Base-by-base conservation (phyloP, 2,113 vertebrate genomes). In the Steatornis caripensis region DNA sequence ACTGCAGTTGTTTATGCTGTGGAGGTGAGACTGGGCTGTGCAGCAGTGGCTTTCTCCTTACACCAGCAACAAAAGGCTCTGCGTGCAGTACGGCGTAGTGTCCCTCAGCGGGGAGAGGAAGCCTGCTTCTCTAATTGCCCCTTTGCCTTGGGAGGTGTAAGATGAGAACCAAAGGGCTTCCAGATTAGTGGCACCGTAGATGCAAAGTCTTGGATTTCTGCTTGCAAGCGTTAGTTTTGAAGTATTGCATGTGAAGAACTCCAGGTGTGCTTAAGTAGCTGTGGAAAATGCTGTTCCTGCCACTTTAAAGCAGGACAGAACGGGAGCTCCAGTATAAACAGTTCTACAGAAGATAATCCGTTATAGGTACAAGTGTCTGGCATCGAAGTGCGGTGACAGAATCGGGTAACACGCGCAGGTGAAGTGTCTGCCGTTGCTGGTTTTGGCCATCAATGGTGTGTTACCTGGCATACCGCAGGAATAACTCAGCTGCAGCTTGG, bases 1-100 rank as follows among this genome's bases (percentile, higher is more conserved):
- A 98, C 98, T 6, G 98, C 98, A 1, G 98, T 99, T 81, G 98
- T 98, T 82, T 98, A 97, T 14, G 99, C 99, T 1, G 98, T 99
- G 77, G 99, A 99, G 99, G 99, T 99, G 76, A 95, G 98, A 30
- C 70, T 23, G 70, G 64, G 49, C 58, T 65, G 51, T 64, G 32
- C 27, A 62, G 41, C 22, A 7, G 36, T 15, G 32, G n/a, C 51
- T 24, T 5, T 54, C 37, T 55, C 20, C 0, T 27, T 23, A 6
- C 3, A 11, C 16, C 32, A 29, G 29, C 70, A 51, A 15, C 45
- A 68, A 15, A 72, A 66, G 34, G 32, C n/a, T 71, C 41, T 39
- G 36, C 41, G 21, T 54, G 72, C 61, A 12, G 34, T 10, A 5
- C 17, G 4, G 71, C 36, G 7, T 1, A 1, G 41, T 2, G 6